These are phyloP conservation scores for Bujurquina vittata DNA, from an alignment of 2,113 vertebrate species.

Conservation along the genomic window DNA sequence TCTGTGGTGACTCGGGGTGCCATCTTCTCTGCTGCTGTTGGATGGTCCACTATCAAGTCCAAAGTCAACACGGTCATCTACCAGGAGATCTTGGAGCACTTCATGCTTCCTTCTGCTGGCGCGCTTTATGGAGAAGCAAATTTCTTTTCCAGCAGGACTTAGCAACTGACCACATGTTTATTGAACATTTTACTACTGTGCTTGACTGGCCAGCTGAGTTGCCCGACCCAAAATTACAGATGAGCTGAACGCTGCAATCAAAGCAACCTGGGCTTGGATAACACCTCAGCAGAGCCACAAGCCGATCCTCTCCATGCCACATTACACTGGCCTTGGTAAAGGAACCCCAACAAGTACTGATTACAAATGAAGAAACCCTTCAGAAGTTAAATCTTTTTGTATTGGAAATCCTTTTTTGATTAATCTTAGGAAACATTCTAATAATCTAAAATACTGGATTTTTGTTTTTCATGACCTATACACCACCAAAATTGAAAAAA, in stretches of 20 bases:
- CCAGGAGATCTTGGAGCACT: too few relatives aligned
- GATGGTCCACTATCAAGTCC: neutral
- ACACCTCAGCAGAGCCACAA: neutral
- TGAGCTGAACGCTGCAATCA: neutral
- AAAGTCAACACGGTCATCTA: neutral
- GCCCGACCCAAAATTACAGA: neutral
- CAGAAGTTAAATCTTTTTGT: neutral
- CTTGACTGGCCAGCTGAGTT: neutral
- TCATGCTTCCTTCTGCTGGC: neutral
- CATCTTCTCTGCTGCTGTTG: neutral
- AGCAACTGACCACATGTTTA: neutral
- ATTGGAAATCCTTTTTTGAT: too few relatives aligned
- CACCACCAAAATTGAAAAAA: too few relatives aligned
- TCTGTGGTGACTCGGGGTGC: neutral
- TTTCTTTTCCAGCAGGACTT: neutral
- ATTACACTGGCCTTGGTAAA: neutral
- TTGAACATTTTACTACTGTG: too few relatives aligned
- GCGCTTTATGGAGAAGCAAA: neutral
- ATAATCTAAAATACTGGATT: neutral
- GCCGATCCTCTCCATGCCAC: neutral
- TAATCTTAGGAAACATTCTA: neutral
- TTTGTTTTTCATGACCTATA: neutral
- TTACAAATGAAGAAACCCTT: neutral
- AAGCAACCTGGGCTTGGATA: neutral
- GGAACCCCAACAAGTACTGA: neutral